Percentiles rank a stretch among this genome's conserved stretches.
These are phyloP conservation scores for Bradypodion ventrale DNA, from an alignment of 2,797 vertebrate genomes.

Conservation along the genomic window DNA sequence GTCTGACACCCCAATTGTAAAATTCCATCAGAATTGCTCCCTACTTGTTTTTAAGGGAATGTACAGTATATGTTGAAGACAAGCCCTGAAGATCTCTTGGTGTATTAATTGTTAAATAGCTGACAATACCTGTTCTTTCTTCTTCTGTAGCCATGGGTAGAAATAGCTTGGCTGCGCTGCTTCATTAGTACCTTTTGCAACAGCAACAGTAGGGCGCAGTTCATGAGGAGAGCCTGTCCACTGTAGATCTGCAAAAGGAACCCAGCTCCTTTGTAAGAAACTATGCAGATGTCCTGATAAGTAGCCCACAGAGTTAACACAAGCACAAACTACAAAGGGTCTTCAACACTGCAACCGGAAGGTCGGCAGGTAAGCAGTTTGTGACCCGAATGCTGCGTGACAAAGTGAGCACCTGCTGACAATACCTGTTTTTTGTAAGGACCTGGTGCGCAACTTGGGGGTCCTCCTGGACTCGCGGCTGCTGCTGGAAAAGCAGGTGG, in stretches of 20 bases:
- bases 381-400: too few relatives aligned
- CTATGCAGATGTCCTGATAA: neutral
- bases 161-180: conserved; percentile 80
- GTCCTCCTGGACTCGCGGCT: too few relatives aligned
- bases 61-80: neutral
- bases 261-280: neutral
- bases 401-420: too few relatives aligned
- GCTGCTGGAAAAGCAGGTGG: too few relatives aligned
- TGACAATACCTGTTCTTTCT: conserved; percentile 87
- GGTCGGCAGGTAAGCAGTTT: too few relatives aligned
- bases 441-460: too few relatives aligned
- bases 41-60: neutral
- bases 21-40: neutral
- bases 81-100: neutral
- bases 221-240: conserved; percentile 52
- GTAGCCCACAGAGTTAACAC: neutral
- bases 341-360: too few relatives aligned
- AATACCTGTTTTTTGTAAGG: too few relatives aligned
- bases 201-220: conserved; percentile 57
- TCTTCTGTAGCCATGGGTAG: conserved; percentile 87
- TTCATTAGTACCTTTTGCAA: conserved; percentile 60
- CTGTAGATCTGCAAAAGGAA: conserved; percentile 60
- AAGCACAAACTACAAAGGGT: neutral
- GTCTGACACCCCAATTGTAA: neutral
- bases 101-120: neutral